These are phyloP conservation scores for Chaetodon auriga DNA, from an alignment of 2,113 vertebrate genomes.

Conservation along the genomic window DNA sequence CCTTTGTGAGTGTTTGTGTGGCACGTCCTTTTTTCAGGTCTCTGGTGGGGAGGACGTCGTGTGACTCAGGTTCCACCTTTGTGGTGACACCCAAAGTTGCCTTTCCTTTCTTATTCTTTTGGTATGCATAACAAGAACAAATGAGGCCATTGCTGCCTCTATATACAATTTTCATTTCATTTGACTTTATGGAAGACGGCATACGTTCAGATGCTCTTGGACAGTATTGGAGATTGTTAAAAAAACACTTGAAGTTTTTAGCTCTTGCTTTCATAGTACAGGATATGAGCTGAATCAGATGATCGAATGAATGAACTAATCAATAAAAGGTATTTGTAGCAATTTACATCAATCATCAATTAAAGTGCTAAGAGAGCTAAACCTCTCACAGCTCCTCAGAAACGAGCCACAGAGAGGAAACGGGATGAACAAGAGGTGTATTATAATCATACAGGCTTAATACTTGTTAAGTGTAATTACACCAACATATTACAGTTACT, in stretches of 20 bases:
- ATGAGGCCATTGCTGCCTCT: too few species aligned
- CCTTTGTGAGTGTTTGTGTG: too few species aligned
- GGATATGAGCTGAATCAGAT: background rate
- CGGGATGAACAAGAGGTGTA: too few species aligned
- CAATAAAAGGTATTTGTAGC: background rate
- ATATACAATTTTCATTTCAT: too few species aligned
- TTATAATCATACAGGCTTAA: background rate
- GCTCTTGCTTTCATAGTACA: background rate
- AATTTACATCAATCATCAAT: background rate
- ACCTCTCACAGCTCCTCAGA: background rate
- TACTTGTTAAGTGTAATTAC: background rate
- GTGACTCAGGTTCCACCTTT: too few species aligned
- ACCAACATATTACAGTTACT: background rate
- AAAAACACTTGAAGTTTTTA: too few species aligned
- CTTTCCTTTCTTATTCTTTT: too few species aligned
- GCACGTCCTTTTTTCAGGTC: too few species aligned
- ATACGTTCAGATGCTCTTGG: background rate
- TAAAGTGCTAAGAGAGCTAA: background rate
- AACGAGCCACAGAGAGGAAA: background rate
- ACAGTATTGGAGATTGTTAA: background rate
- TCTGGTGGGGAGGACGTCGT: too few species aligned
- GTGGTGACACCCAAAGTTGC: too few species aligned
- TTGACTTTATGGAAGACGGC: too few species aligned
- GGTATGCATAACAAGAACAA: too few species aligned
- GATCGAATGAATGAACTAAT: background rate